Evolutionary conservation across 2,888 invertebrate species (phyloP).

Genomic region (Patella depressa): DNA sequence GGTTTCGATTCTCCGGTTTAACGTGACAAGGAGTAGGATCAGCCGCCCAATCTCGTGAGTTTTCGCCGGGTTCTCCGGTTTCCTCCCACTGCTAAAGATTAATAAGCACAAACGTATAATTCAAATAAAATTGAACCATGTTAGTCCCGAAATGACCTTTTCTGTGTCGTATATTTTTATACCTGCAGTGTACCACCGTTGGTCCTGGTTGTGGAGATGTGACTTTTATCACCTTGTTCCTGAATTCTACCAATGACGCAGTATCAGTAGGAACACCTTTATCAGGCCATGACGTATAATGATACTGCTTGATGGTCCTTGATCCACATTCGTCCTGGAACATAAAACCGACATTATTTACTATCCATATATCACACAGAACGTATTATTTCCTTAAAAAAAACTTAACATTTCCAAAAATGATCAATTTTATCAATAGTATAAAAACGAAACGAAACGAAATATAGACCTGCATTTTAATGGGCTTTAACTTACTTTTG

Average conservation of each 20-base stretch:
- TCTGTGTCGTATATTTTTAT: not conserved
- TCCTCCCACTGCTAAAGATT: too few relatives aligned
- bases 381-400: not conserved
- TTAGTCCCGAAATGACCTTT: too few relatives aligned
- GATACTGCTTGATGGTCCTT: conserved; percentile 52
- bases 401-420: too few relatives aligned
- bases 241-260: conserved; percentile 56
- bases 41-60: too few relatives aligned
- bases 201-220: conserved; percentile 33
- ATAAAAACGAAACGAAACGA: too few relatives aligned
- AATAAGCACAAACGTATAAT: too few relatives aligned
- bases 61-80: too few relatives aligned
- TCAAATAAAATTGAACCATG: too few relatives aligned
- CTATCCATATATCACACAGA: not conserved
- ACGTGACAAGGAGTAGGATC: too few relatives aligned
- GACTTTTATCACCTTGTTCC: conserved; percentile 47
- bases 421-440: too few relatives aligned
- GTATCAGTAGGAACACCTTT: conserved; percentile 53
- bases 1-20: too few relatives aligned
- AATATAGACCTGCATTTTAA: too few relatives aligned
- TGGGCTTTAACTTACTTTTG: conserved; percentile 29
- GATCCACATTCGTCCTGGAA: conserved; percentile 11
- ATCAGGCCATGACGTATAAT: conserved; percentile 66
- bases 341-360: not conserved
- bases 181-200: conserved; percentile 51